Evolutionary conservation across 2,888 invertebrate genomes (phyloP).

Genomic region (Coelinius sp.): DNA sequence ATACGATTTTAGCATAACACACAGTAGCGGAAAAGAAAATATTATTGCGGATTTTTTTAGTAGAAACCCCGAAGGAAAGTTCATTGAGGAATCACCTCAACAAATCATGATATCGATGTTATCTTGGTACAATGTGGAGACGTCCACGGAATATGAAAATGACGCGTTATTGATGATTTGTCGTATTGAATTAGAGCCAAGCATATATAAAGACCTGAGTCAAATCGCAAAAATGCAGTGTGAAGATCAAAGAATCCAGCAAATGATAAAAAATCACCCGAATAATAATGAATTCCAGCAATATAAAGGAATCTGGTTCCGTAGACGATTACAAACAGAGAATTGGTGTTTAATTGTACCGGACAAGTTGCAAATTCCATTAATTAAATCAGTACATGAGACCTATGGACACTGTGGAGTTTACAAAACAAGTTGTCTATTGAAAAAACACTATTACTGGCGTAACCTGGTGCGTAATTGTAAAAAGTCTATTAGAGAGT

Average conservation of each 20-base stretch:
- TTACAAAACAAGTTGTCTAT: background rate
- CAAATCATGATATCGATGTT: background rate
- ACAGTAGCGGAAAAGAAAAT: conserved; percentile 52
- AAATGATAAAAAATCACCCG: background rate
- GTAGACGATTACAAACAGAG: background rate
- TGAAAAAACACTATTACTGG: conserved; percentile 8
- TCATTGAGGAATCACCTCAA: background rate
- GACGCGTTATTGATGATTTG: too few relatives aligned
- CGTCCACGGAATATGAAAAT: too few relatives aligned
- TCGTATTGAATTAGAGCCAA: too few relatives aligned
- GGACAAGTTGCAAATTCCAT: background rate
- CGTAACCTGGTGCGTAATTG: too few relatives aligned
- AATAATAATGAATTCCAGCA: background rate
- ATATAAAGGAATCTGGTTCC: background rate
- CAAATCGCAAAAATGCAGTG: background rate
- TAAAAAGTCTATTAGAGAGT: background rate
- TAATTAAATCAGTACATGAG: background rate
- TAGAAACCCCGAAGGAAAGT: conserved; percentile 31
- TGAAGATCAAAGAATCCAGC: background rate
- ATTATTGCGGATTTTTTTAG: conserved; percentile 51
- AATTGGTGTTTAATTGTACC: background rate
- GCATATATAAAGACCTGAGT: too few relatives aligned
- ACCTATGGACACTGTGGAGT: background rate
- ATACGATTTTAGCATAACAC: conserved; percentile 48
- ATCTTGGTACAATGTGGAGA: background rate